Evolutionary conservation across 37 sponge, comb jelly and placozoan species (phyloP).

Genomic region (Geodia barretti): DNA sequence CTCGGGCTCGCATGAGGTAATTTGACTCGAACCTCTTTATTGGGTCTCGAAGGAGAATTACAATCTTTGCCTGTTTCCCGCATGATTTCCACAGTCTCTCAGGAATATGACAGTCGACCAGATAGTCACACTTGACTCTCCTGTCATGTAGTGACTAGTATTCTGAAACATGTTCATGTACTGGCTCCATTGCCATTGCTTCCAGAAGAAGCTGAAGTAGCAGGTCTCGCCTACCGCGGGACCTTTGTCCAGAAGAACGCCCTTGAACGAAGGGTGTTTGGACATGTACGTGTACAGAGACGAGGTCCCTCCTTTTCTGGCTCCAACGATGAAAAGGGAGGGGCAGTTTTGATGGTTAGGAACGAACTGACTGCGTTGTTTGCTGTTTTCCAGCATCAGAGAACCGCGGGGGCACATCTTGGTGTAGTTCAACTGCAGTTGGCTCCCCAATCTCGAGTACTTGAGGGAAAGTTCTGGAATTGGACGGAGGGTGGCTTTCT

Average conservation of each 20-base stretch:
- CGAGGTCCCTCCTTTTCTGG: constrained; percentile 83
- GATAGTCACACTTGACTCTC: constrained; percentile 65
- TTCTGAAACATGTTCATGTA: constrained; percentile 34
- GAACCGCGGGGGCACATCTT: constrained; percentile 42
- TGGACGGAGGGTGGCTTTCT: too few species aligned
- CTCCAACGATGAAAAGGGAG: constrained; percentile 79
- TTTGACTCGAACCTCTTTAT: constrained; percentile 59
- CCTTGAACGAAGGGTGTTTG: constrained; percentile 77
- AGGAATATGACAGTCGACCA: constrained; percentile 49
- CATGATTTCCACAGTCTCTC: constrained; percentile 55
- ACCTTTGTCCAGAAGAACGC: constrained; percentile 46
- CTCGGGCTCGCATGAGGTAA: constrained; percentile 39
- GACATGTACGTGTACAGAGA: constrained; percentile 81
- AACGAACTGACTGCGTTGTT: constrained; percentile 3
- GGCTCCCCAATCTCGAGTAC: constrained; percentile 37
- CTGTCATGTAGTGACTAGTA: constrained; percentile 28
- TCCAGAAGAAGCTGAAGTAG: constrained; percentile 73
- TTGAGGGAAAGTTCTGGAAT: too few species aligned
- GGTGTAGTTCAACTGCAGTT: constrained; percentile 32
- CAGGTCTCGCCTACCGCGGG: constrained; percentile 68
- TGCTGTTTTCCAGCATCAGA: neutral
- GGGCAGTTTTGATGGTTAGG: constrained; percentile 73
- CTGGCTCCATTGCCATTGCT: constrained; percentile 66
- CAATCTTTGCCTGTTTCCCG: constrained; percentile 59
- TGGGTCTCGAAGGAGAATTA: constrained; percentile 63